Percentiles rank a stretch among this genome's conserved stretches.
Evolutionary conservation across 2,113 vertebrate genomes (phyloP).

Genomic region (Parotia lawesii): DNA sequence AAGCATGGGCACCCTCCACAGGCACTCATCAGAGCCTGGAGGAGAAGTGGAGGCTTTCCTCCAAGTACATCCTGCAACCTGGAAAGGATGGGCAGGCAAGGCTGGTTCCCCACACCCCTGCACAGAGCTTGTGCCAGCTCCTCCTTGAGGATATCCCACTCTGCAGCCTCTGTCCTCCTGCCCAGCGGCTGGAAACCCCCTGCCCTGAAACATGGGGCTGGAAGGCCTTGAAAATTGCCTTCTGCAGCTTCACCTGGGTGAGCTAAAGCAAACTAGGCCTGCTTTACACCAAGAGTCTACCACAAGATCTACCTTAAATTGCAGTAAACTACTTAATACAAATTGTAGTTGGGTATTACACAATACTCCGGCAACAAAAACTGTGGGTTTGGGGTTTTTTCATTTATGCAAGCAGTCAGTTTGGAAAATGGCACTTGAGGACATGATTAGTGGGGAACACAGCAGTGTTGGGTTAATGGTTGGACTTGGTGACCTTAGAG

Average conservation of each 20-base stretch:
- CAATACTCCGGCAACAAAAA: background rate
- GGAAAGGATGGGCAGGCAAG: background rate
- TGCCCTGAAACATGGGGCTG: background rate
- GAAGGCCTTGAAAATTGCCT: background rate
- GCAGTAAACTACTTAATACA: background rate
- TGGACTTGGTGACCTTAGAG: background rate
- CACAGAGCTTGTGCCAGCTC: background rate
- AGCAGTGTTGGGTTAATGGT: background rate
- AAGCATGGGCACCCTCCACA: background rate
- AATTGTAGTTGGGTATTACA: background rate
- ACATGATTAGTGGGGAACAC: background rate
- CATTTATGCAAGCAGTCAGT: background rate
- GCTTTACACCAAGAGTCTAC: background rate
- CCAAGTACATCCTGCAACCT: background rate
- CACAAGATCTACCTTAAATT: background rate
- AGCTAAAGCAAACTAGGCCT: background rate
- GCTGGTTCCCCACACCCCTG: accelerated
- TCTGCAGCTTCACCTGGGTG: background rate
- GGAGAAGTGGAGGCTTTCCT: background rate
- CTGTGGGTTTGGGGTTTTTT: background rate
- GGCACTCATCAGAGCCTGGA: background rate
- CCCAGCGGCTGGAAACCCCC: background rate
- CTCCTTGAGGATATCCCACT: accelerated
- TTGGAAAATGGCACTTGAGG: background rate
- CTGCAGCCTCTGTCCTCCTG: background rate